phyloP scores from a whole-genome alignment of 2,888 invertebrate genomes.

The Formica aserva region DNA sequence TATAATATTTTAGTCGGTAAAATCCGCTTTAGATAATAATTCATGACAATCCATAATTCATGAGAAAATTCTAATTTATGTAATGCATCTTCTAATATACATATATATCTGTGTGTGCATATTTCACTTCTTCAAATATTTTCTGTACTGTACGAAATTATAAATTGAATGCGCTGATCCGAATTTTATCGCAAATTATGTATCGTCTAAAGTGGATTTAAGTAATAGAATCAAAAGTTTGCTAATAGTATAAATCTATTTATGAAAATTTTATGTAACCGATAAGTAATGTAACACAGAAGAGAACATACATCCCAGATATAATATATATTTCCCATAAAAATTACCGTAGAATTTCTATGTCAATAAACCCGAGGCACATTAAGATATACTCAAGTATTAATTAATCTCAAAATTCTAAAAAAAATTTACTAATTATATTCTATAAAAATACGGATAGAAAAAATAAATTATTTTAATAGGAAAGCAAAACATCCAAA shows the following conservation, averaged over 20 bases:
- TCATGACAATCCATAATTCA: too few relatives aligned
- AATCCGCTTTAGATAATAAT: background rate
- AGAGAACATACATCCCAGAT: background rate
- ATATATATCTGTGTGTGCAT: too few relatives aligned
- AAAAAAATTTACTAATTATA: constrained; percentile 35
- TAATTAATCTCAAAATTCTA: background rate
- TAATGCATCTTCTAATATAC: too few relatives aligned
- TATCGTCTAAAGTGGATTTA: too few relatives aligned
- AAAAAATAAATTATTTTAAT: constrained; percentile 56
- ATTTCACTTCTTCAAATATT: too few relatives aligned
- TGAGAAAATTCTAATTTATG: too few relatives aligned
- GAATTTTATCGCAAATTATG: too few relatives aligned
- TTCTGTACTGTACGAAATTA: too few relatives aligned
- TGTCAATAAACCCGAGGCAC: background rate
- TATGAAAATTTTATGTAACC: too few relatives aligned
- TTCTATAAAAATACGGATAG: constrained; percentile 40
- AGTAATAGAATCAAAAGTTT: too few relatives aligned
- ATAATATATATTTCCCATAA: background rate
- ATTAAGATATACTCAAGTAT: constrained; percentile 8
- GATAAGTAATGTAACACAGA: too few relatives aligned
- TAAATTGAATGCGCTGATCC: too few relatives aligned
- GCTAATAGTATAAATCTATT: background rate
- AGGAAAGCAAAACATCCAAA: constrained; percentile 36
- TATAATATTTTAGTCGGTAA: background rate
- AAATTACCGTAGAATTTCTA: background rate